A percentile compares a stretch with the other conserved stretches of the same genome.
Evolutionary conservation across 2,888 invertebrate species (phyloP).

Genomic region (Chaitophorus viminalis): DNA sequence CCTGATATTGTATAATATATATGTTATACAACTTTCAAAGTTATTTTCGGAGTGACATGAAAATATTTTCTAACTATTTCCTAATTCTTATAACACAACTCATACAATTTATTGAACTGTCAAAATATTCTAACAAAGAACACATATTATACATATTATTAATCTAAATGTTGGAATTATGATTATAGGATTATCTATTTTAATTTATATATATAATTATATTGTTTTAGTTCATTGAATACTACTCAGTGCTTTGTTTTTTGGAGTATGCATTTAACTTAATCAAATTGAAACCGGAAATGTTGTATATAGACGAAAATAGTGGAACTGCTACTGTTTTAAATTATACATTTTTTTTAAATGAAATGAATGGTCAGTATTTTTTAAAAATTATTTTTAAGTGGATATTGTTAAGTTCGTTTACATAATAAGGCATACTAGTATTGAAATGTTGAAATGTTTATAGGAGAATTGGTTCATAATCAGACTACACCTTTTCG

Average conservation of each 20-base stretch:
- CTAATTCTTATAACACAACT: no score
- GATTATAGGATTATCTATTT: not conserved
- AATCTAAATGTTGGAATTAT: no score
- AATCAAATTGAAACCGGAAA: slow-evolving; percentile 41
- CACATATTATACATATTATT: no score
- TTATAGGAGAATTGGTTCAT: not conserved
- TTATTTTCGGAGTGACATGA: no score
- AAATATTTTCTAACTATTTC: no score
- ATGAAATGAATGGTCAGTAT: slow-evolving; percentile 17
- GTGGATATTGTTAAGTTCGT: no score
- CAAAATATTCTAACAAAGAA: no score
- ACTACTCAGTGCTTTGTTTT: slow-evolving; percentile 47
- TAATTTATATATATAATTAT: not conserved
- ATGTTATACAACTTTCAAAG: no score
- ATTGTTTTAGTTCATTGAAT: slow-evolving; percentile 47
- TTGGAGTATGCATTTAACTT: slow-evolving; percentile 49
- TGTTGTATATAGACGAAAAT: slow-evolving; percentile 38
- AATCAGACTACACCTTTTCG: slow-evolving; percentile 24
- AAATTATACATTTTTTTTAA: slow-evolving; percentile 35
- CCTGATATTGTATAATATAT: no score
- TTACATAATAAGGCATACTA: not conserved
- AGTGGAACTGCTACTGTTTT: not conserved
- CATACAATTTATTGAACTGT: no score
- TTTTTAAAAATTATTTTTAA: not conserved
- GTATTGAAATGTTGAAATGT: not conserved